Evolutionary conservation across 2,888 invertebrate genomes (phyloP), one percentile per base, ranked within the genome.

Genomic region (Ditylenchus weischeri): DNA sequence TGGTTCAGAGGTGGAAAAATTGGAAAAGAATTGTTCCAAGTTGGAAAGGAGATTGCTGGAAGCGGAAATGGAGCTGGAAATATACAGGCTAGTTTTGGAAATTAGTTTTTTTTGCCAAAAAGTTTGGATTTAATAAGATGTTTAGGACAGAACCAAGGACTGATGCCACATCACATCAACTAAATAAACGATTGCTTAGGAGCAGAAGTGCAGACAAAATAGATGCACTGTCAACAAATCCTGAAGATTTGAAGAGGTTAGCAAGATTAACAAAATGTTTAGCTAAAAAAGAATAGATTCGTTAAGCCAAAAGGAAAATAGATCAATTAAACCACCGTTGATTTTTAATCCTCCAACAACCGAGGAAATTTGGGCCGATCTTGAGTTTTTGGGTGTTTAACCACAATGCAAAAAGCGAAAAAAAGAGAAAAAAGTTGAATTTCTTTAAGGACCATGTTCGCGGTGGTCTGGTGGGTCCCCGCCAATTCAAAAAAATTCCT

Each of bases 101-200:
- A 5, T 29, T 5, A 5, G 29, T 4, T 4, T 2, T 29, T 29
- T 29, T 29, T 4, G 2, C 3, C 29, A 29, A 5, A 29, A 29
- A 29, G 29, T 2, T 29, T 29, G 5, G 5, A 29, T 2, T 29
- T 4, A 29, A 4, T 6, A 8, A 72, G 43, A 64, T 78, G 36
- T 78, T 72, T 66, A 68, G 76, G 51, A 62, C 35, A 23, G 79
- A 78, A 57, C 69, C 76, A 21, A 50, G 75, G n/a, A n/a, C 50
- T 23, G 74, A 75, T 11, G 73, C 70, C 4, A 43, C n/a, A 54
- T 43, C 47, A 21, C 62, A 48, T 18, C 49, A 38, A 47, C 54
- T n/a, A 13, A 57, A 70, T 57, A 8, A 29, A 21, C 57, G 64
- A 11, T 50, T 69, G 48, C 29, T 29, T 10, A 64, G 59, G 29